These are phyloP conservation scores for Malurus cyaneus DNA, from an alignment of 2,113 vertebrate genomes.

Conservation along the genomic window DNA sequence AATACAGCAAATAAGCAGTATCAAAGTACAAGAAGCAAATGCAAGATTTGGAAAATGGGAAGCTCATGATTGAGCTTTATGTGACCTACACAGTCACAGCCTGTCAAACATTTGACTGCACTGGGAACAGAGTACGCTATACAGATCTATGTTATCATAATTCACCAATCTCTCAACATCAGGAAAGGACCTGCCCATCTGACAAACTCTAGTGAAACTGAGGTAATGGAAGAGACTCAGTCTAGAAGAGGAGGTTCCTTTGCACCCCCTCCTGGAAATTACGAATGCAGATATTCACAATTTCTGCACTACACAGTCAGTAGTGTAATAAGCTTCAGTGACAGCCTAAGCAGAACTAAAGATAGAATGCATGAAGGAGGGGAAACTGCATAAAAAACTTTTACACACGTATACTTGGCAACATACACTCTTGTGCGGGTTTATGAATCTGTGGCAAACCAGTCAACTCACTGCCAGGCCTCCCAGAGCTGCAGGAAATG, in stretches of 20 bases:
- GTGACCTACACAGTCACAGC: background rate
- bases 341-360: background rate
- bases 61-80: background rate
- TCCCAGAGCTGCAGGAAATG: background rate
- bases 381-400: background rate
- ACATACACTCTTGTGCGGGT: background rate
- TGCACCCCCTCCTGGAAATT: background rate
- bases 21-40: background rate
- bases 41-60: background rate
- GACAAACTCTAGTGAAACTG: background rate
- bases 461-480: background rate
- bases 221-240: background rate
- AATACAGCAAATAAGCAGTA: background rate
- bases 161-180: rapidly evolving
- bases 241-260: background rate
- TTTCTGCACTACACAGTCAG: background rate
- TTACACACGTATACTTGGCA: background rate
- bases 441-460: background rate
- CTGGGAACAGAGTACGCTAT: background rate
- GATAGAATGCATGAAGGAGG: background rate
- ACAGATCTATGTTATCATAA: background rate
- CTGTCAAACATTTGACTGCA: background rate
- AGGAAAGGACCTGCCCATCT: background rate
- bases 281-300: background rate
- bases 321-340: background rate